Percentiles rank a stretch among this genome's conserved stretches.
Conservation (phyloP, 2,113 vertebrate genomes). For the Halichoeres trimaculatus region DNA sequence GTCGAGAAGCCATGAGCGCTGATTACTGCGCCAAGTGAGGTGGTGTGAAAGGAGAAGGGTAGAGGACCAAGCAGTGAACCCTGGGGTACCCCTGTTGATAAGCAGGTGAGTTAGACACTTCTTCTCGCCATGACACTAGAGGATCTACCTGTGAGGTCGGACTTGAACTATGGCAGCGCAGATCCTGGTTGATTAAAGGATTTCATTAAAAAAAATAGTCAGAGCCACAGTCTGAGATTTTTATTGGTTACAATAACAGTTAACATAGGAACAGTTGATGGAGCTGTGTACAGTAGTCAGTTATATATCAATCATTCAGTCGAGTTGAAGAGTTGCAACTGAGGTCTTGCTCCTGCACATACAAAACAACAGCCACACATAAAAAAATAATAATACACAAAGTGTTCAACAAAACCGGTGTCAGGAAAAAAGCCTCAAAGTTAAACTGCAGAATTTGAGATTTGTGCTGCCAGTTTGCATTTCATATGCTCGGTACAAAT, state of each 20-base stretch:
- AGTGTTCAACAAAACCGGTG: constrained; percentile 38
- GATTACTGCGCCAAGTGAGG: no score
- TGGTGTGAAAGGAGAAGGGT: no score
- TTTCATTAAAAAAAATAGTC: constrained; percentile 11
- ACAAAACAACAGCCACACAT: constrained; percentile 55
- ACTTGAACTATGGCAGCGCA: no score
- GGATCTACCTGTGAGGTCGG: no score
- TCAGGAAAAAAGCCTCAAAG: constrained; percentile 42
- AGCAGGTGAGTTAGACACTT: no score
- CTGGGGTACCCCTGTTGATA: no score
- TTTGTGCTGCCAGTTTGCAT: constrained; percentile 29
- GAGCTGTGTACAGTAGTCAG: constrained; percentile 81
- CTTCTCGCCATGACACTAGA: no score
- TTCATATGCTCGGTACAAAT: constrained; percentile 32
- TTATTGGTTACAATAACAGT: constrained; percentile 75
- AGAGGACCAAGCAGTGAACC: no score
- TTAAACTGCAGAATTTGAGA: constrained; percentile 56
- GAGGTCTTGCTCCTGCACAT: constrained; percentile 57
- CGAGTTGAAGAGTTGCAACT: constrained; percentile 43
- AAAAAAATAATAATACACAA: constrained; percentile 61
- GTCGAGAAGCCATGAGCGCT: no score
- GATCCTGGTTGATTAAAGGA: no score
- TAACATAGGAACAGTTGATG: constrained; percentile 68
- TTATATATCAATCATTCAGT: constrained; percentile 62
- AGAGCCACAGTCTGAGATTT: constrained; percentile 68